Evolutionary conservation across 2,797 vertebrate genomes (phyloP).

Genomic region (Psittacula derbiana): DNA sequence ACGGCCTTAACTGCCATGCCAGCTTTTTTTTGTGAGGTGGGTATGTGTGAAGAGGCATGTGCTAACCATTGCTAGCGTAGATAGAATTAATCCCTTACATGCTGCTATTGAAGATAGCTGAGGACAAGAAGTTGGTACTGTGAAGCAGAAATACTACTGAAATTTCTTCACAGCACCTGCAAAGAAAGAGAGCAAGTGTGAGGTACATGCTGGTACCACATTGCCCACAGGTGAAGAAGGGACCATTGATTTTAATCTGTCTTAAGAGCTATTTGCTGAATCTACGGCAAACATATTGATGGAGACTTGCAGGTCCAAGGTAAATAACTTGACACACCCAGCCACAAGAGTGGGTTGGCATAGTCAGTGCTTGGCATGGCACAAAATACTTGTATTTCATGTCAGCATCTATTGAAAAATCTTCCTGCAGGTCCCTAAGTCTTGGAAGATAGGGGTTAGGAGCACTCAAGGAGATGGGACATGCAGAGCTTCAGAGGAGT

Average conservation of each 20-base stretch:
- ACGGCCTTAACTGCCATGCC: background rate
- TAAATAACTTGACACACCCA: background rate
- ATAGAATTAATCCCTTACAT: background rate
- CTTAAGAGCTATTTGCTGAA: background rate
- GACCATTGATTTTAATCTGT: background rate
- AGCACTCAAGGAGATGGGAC: background rate
- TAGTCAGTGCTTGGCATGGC: background rate
- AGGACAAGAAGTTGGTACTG: background rate
- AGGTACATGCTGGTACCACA: background rate
- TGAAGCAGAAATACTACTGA: background rate
- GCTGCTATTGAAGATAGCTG: background rate
- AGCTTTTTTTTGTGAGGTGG: background rate
- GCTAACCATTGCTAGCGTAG: background rate
- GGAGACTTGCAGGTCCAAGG: background rate
- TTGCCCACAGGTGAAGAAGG: background rate
- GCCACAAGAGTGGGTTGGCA: background rate
- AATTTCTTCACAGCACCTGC: background rate
- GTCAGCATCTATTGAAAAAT: background rate
- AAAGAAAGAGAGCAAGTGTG: background rate
- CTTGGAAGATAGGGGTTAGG: background rate
- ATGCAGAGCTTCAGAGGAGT: background rate
- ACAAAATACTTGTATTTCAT: background rate
- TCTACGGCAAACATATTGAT: background rate
- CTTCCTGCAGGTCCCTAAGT: background rate
- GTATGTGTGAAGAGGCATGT: background rate